Evolutionary conservation across 2,113 vertebrate genomes (phyloP).

Genomic region (Bolborhynchus lineola): DNA sequence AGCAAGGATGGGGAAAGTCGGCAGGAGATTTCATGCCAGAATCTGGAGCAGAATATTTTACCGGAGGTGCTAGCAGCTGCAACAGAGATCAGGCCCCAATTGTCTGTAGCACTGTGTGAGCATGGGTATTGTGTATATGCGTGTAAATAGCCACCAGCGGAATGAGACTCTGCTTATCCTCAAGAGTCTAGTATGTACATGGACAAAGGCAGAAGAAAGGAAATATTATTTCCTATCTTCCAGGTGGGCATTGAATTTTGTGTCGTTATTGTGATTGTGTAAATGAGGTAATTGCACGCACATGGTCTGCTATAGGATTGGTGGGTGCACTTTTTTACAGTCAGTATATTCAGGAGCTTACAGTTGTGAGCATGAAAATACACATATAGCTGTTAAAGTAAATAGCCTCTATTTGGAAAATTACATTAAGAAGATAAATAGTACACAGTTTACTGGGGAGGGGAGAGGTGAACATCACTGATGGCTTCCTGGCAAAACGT

Average conservation of each 20-base stretch:
- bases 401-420: background rate
- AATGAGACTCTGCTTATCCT: background rate
- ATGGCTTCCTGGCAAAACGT: background rate
- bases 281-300: conserved; percentile 14
- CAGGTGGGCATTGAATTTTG: conserved; percentile 25
- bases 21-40: background rate
- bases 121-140: background rate
- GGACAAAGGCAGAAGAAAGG: conserved; percentile 36
- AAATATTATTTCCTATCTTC: conserved; percentile 27
- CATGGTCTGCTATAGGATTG: background rate
- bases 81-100: background rate
- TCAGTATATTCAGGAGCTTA: background rate
- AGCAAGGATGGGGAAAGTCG: background rate
- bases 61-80: background rate
- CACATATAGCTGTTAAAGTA: background rate
- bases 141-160: background rate
- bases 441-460: background rate
- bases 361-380: background rate
- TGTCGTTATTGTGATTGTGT: conserved; percentile 1
- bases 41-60: background rate
- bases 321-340: background rate
- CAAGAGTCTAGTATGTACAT: background rate
- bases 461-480: background rate
- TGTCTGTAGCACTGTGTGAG: background rate
- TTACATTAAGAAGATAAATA: background rate